Base-by-base conservation (phyloP, 1,140 invertebrate genomes). In the Drosophila insularis region DNA sequence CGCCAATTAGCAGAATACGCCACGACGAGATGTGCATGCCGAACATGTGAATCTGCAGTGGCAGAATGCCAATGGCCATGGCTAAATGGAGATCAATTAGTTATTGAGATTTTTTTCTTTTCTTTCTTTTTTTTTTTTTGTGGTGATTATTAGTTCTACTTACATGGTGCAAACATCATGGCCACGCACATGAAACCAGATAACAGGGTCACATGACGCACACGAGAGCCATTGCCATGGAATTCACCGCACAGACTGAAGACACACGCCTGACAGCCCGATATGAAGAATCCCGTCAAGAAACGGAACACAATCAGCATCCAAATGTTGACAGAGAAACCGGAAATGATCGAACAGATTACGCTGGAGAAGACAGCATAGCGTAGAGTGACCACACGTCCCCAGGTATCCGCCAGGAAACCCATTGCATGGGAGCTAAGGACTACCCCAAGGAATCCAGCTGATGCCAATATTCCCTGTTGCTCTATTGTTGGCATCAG, bases 351-450 rank as follows among this genome's bases (percentile, higher is more conserved):
- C 0, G 95, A 95, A 64, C 95, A 94, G 1, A 96, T 71, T 1
- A 94, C 93, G 10, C 96, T 95, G 0, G 95, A 85, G 1, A 94
- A 75, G 74, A 96, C 94, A 0, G 96, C 95, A 14, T 93, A 93
- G 7, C 96, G 92, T 56, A 97, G 92, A 4, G 96, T 93, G 3
- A 93, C 93, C 17, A 94, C 93, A 1, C 97, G 93, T 0, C 97
- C 97, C 21, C 94, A 92, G 0, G 95, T 95, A 87, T 98, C 97
- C 0, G 96, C 95, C 13, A 97, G 78, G 62, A 95, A 96, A 31
- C 97, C 97, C 96, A 96, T 97, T 27, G 96, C 91, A 84, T 94
- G 93, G 0, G 93, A 94, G 11, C 92, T 94, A 5, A 94, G 77
- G 40, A 94, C 93, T 4, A 94, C 93, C 94, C 96, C 95, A 63